Conservation (phyloP, 2,797 vertebrate species). For the Toxotes lorentzi region DNA sequence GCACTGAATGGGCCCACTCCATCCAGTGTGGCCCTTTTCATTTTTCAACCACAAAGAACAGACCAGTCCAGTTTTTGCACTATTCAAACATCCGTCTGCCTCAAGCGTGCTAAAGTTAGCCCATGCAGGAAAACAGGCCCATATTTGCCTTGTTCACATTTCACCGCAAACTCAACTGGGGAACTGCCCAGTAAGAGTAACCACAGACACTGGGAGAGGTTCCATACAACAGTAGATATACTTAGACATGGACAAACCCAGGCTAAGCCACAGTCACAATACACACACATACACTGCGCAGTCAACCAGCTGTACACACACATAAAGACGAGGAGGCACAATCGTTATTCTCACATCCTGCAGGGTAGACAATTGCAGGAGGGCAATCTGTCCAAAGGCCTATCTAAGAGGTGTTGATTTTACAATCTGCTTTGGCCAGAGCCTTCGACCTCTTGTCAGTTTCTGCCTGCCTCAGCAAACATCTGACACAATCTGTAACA, state of each 20-base stretch:
- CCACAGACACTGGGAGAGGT: slow-evolving; percentile 75
- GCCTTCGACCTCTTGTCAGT: background rate
- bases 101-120: slow-evolving; percentile 76
- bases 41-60: slow-evolving; percentile 57
- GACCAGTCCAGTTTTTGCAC: slow-evolving; percentile 52
- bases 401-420: slow-evolving; percentile 44
- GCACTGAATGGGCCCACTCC: slow-evolving; percentile 2
- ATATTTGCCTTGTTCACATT: slow-evolving; percentile 64
- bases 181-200: slow-evolving; percentile 67
- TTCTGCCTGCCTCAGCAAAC: slow-evolving; percentile 23
- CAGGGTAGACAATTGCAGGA: slow-evolving; percentile 29
- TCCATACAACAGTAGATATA: slow-evolving; percentile 77
- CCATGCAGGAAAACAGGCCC: slow-evolving; percentile 53
- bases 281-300: slow-evolving; percentile 31
- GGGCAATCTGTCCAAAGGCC: slow-evolving; percentile 30
- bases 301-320: slow-evolving; percentile 16
- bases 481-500: slow-evolving; percentile 18
- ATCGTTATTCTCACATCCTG: slow-evolving; percentile 23
- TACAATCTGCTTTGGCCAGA: slow-evolving; percentile 19
- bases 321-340: slow-evolving; percentile 28
- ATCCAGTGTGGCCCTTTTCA: slow-evolving; percentile 42
- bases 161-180: slow-evolving; percentile 68
- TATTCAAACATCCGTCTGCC: slow-evolving; percentile 58
- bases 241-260: slow-evolving; percentile 67
- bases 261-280: slow-evolving; percentile 53